These are phyloP conservation scores for Reticulitermes speratus DNA, from an alignment of 1,140 invertebrate genomes.

Conservation along the genomic window DNA sequence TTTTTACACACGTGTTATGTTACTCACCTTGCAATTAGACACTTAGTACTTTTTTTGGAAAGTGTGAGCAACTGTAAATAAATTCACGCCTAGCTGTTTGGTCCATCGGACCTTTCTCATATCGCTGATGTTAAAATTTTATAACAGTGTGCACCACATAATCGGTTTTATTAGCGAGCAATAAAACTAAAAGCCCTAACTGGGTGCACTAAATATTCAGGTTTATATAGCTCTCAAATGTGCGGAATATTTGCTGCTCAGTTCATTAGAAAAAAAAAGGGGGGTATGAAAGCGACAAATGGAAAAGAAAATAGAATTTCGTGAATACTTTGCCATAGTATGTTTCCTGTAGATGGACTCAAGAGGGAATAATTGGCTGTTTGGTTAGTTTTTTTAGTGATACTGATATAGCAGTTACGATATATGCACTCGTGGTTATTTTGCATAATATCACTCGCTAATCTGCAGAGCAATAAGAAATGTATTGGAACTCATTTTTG, in stretches of 20 bases:
- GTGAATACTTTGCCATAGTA: neutral
- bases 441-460: neutral
- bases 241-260: neutral
- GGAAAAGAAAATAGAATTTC: neutral
- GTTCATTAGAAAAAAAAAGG: neutral
- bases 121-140: neutral
- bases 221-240: neutral
- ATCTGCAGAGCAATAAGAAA: neutral
- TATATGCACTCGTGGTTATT: neutral
- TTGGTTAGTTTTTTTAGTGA: neutral
- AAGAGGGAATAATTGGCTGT: neutral
- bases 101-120: neutral
- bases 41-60: no score
- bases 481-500: neutral
- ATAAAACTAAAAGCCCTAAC: neutral
- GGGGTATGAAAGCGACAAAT: neutral
- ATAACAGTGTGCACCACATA: neutral
- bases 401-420: neutral
- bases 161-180: neutral
- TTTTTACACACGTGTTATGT: no score
- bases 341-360: neutral
- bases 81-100: neutral
- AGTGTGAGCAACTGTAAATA: neutral
- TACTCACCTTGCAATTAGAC: no score
- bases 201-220: neutral